Evolutionary conservation across 2,113 vertebrate genomes (phyloP), one percentile per base, ranked within the genome.

Genomic region (Ploceus nigricollis): DNA sequence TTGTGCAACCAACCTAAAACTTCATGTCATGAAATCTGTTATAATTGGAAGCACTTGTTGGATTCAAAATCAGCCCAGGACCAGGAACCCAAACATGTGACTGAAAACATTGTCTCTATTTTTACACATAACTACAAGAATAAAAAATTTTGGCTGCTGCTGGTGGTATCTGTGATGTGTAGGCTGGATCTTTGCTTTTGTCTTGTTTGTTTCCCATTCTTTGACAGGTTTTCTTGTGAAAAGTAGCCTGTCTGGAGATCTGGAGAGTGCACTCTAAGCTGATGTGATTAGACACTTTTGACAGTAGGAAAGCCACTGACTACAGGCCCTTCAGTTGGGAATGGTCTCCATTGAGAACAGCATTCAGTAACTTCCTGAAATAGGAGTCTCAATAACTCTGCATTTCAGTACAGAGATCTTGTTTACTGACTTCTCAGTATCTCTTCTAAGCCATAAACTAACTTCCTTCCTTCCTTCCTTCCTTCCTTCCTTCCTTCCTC

Each of bases 1-100:
- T 97, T 96, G 82, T 93, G 87, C 94, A 97, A 83, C 80, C 68
- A 94, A 81, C 65, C n/a, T 95, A 93, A 94, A 96, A 92, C 82
- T 87, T 94, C 64, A 90, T 78, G 87, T 91, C 91, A 88, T 89
- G 68, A 60, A 94, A 87, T 35, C 65, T 82, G 44, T 93, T 89
- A 54, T 93, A 83, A 96, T 73, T 95, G 70, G 68, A 5, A 21
- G 72, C 54, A 92, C 54, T 79, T 88, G 82, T 66, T 96, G 84
- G 73, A 54, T 76, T 78, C 40, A 92, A 86, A 96, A 90, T 69
- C 70, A 89, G 22, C 61, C 70, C 53, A 87, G 91, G 80, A 84
- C 47, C 20, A 39, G 84, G 76, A 97, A 86, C 56, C 58, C 81
- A 92, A 79, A 70, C 51, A 63, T 77, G 40, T 69, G 45, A 63